A percentile compares a stretch with the other conserved stretches of the same genome.
These are phyloP conservation scores for Hydropsyche tenuis DNA, from an alignment of 1,140 invertebrate species.

Conservation along the genomic window DNA sequence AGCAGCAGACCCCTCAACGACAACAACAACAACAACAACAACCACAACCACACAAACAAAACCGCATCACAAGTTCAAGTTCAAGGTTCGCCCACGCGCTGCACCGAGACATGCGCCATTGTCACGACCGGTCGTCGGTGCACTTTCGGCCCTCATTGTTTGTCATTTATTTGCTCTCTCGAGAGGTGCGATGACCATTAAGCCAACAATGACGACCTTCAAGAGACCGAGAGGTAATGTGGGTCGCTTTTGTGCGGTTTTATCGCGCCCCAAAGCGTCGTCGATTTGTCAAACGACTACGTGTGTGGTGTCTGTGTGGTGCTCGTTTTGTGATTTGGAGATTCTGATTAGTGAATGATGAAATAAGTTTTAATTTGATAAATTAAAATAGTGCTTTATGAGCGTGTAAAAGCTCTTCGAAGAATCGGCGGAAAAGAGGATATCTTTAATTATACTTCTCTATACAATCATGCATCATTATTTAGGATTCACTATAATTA, in stretches of 20 bases:
- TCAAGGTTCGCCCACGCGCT: not conserved
- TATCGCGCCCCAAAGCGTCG: not conserved
- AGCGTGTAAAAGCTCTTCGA: not conserved
- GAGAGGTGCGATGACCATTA: not conserved
- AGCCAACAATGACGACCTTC: slow-evolving; percentile 10
- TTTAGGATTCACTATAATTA: not conserved
- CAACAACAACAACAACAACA: no score
- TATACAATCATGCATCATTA: slow-evolving; percentile 6
- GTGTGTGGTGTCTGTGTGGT: no score
- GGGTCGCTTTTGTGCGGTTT: not conserved
- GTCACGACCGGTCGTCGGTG: not conserved
- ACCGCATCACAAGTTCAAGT: not conserved
- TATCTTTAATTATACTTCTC: not conserved
- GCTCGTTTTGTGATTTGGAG: no score
- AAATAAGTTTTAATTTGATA: no score
- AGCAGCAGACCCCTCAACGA: no score
- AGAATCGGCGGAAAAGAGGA: not conserved
- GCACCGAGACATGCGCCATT: not conserved
- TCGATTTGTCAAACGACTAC: not conserved
- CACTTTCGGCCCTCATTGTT: not conserved
- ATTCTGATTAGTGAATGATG: no score
- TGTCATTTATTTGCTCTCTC: not conserved
- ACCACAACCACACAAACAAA: not conserved
- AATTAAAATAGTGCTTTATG: slow-evolving; percentile 2
- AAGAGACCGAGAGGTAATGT: not conserved